Evolutionary conservation across 2,113 vertebrate species (phyloP), one percentile per base, ranked within the genome.

Genomic region (Bambusicola thoracicus): DNA sequence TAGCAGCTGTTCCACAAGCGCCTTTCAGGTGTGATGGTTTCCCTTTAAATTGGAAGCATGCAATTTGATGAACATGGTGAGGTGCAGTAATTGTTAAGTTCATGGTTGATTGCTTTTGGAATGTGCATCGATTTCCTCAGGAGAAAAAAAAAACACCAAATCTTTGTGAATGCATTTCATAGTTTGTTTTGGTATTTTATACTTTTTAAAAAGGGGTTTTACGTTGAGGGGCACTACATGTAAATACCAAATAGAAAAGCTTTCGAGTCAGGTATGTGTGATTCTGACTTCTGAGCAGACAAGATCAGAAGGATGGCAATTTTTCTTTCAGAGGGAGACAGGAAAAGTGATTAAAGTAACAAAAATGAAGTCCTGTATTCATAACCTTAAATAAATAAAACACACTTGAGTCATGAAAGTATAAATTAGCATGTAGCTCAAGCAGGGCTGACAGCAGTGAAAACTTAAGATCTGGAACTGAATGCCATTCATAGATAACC

Each of bases 161-260:
- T 24, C 0, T 25, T 55, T 76, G 6, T 91, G 51, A 81, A 70
- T 80, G 25, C 55, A 53, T 56, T 85, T 83, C 25, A 32, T 59
- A 65, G 20, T 78, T 91, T 81, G 38, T 91, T 94, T 83, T 65
- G 41, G 3, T 92, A 61, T 67, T 88, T 93, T 51, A 49, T 67
- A n/a, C 30, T 38, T 76, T n/a, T 8, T n/a, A 18, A 32, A 68
- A 89, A 78, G 36, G 32, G 14, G 3, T 58, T 41, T 89, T 93
- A 53, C 94, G 96, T 96, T 90, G 89, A 93, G 91, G 74, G 92
- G 55, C 53, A 34, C 32, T 86, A 21, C 56, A 48, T 93, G 55
- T 89, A 90, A 87, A 95, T 96, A 96, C 78, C 78, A 95, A 89
- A 85, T 72, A 87, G 83, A 62, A 89, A 79, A 87, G 72, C 91